Evolutionary conservation across 2,113 vertebrate species (phyloP), one percentile per base, ranked within the genome.

Genomic region (Limanda limanda): DNA sequence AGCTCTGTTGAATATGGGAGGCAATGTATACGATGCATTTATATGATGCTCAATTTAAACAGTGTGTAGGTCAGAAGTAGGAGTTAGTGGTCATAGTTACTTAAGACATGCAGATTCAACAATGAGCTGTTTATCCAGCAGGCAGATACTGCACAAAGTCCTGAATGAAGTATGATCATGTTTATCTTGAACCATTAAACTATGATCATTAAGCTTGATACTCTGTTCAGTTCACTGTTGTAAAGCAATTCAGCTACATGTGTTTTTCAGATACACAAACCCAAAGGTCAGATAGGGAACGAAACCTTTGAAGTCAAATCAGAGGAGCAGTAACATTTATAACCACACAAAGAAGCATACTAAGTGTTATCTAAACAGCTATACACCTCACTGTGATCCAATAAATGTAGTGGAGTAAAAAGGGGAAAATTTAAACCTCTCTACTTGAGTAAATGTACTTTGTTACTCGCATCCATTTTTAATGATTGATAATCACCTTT

Each of bases 401-500:
- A 37, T 37, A 37, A 45, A 15, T 15, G 12, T 45, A 45, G 14
- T 45, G 42, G 42, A 45, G 42, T 15, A 15, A 45, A 42, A 14
- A 42, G 40, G 9, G 2, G 40, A 52, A n/a, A 1, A 54, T 54
- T n/a, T 10, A 54, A 10, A 20, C 7, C n/a, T 54, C 8, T 8
- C 20, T 56, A 13, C n/a, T 6, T 57, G 56, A 25, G 56, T 42
- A 3, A 42, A 42, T 42, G 12, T 13, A 10, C 7, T 1, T 37
- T 37, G 7, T 54, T n/a, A 55, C 3, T 55, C 11, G 11, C 21
- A 52, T 20, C 1, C 20, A 52, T 60, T 40, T n/a, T n/a, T 21
- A 4, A 48, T 23, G 42, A 21, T 1, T 23, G 20, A 21, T 14
- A 1, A 0, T 65, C 94, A 98, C 97, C 96, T 95, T 89, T 27